phyloP scores from a whole-genome alignment of 2,888 invertebrate species.

The Oligia strigilis region DNA sequence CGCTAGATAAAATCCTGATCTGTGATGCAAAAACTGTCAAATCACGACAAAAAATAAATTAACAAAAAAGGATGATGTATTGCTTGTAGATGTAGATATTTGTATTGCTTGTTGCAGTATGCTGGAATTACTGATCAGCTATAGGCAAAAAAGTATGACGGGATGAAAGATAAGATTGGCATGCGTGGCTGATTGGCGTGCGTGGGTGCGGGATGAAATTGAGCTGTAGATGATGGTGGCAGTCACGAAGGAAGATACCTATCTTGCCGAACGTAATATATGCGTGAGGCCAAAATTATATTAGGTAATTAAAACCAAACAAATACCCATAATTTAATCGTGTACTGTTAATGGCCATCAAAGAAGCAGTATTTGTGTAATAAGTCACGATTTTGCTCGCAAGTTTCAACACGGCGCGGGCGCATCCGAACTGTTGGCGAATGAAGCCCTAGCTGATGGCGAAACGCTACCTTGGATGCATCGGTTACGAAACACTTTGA shows the following conservation, averaged over 20 bases:
- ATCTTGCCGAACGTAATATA: background rate
- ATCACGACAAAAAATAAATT: background rate
- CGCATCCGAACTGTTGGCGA: conserved; percentile 75
- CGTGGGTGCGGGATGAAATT: background rate
- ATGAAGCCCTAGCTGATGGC: conserved; percentile 72
- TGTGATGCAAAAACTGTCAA: background rate
- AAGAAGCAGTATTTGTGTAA: conserved; percentile 68
- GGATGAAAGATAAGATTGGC: no score
- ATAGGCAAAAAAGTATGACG: background rate
- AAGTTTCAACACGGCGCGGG: conserved; percentile 76
- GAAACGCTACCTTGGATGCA: conserved; percentile 72
- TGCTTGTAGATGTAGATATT: background rate
- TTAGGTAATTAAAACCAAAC: conserved; percentile 37
- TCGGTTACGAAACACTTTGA: conserved; percentile 61
- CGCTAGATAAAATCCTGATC: background rate
- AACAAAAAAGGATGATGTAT: background rate
- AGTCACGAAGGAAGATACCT: background rate
- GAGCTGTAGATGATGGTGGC: background rate
- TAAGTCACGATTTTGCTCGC: conserved; percentile 79
- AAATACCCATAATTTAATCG: conserved; percentile 59
- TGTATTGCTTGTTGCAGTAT: background rate
- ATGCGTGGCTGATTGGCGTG: background rate
- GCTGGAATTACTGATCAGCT: background rate
- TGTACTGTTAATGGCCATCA: conserved; percentile 59
- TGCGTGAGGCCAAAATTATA: conserved; percentile 2